A percentile compares a stretch with the other conserved stretches of the same genome.
Conservation (phyloP, 37 sponge, comb jelly and placozoan genomes). For the Corticium candelabrum region DNA sequence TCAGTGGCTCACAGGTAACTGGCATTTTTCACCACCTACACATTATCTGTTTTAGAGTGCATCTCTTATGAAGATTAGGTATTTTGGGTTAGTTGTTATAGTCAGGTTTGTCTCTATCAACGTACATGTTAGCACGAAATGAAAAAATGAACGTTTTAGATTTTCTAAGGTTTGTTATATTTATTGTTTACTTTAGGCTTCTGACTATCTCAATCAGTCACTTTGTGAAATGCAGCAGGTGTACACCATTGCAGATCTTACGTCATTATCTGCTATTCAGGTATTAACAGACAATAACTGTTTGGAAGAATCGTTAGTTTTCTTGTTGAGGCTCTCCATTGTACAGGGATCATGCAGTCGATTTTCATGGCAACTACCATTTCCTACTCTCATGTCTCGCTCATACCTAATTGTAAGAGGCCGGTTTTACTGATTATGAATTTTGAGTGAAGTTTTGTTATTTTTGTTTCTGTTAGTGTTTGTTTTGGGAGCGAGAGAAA, state of each 20-base stretch:
- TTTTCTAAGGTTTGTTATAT: too few relatives aligned
- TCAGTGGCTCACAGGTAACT: too few relatives aligned
- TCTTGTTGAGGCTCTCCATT: neutral
- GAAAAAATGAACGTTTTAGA: too few relatives aligned
- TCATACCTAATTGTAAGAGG: neutral
- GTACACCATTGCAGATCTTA: neutral
- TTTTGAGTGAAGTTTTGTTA: neutral
- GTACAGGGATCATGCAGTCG: neutral
- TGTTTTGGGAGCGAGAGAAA: neutral
- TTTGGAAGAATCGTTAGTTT: neutral
- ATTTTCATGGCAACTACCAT: slow-evolving; percentile 1
- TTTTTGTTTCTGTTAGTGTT: neutral
- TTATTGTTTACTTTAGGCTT: too few relatives aligned
- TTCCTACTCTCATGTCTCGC: neutral
- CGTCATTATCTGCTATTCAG: neutral
- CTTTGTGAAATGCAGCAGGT: neutral
- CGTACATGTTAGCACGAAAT: too few relatives aligned
- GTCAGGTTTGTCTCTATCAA: too few relatives aligned
- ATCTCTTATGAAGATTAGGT: too few relatives aligned
- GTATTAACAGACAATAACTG: neutral
- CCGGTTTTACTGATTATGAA: neutral
- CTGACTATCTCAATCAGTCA: neutral
- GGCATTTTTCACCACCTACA: too few relatives aligned
- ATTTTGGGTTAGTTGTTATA: too few relatives aligned
- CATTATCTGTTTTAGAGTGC: too few relatives aligned